Evolutionary conservation across 2,113 vertebrate species (phyloP), one percentile per base, ranked within the genome.

Genomic region (Micromys minutus): DNA sequence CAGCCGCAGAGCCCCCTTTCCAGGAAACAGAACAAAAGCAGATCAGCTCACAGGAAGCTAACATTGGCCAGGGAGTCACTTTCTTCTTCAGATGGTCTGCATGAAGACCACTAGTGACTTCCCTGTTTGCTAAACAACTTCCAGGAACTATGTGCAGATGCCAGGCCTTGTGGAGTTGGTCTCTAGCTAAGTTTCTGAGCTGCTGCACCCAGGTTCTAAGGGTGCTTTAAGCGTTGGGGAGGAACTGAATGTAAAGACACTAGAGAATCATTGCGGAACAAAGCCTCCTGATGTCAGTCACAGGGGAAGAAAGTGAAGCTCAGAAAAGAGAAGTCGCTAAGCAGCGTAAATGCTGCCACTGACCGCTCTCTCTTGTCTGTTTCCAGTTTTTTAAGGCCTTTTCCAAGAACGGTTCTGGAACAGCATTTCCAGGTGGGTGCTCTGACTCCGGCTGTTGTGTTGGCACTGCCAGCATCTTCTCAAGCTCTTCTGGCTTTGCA

Each of bases 341-440:
- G 26, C 17, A 34, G 34, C n/a, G 45, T 19, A 21, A 47, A 17
- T 0, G 5, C 3, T 7, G 0, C 45, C 1, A 0, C 96, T 94
- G 83, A 96, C 45, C 47, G 19, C 45, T 10, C 5, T 50, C 50
- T 29, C 65, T 96, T 91, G 65, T 67, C 65, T 91, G 0, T 91
- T 97, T 97, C 69, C 98, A 99, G 99, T 99, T 99, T 97, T 99
- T 99, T 96, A 98, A 98, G 95, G 98, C 99, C 59, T 99, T 99
- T 95, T 98, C 99, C 95, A 98, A 97, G 89, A 96, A 94, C 3
- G 93, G 96, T 15, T 97, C 95, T 9, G 99, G 98, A 90, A 72
- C 97, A 77, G 5, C 89, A 6, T 76, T 99, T 2, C 81, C 61
- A 97, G 98, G 99, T 99, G 98, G 95, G 99, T 98, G 95, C 95